phyloP scores from a whole-genome alignment of 1,140 invertebrate species.

The Macrostomum lignano region DNA sequence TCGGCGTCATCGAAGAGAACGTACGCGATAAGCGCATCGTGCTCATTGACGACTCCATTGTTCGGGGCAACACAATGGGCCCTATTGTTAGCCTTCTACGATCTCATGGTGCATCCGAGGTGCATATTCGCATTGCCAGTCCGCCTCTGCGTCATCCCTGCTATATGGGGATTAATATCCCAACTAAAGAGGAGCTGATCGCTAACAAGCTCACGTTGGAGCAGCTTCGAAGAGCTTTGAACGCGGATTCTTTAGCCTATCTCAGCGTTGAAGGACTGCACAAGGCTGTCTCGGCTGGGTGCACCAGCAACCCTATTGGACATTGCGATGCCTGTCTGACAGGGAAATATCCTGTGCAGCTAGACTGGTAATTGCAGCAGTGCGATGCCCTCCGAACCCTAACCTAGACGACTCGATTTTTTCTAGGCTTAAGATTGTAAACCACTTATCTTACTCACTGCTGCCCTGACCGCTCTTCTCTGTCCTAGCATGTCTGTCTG shows the following conservation, averaged over 20 bases:
- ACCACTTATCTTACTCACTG: too few relatives aligned
- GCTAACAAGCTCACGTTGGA: slow-evolving; percentile 52
- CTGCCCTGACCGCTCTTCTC: too few relatives aligned
- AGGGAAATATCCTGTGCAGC: slow-evolving; percentile 34
- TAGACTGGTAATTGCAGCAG: too few relatives aligned
- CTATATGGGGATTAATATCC: slow-evolving; percentile 98
- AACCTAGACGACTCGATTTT: too few relatives aligned
- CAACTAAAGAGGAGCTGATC: slow-evolving; percentile 76
- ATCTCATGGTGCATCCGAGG: slow-evolving; percentile 70
- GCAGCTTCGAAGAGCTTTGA: slow-evolving; percentile 49
- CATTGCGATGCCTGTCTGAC: slow-evolving; percentile 35
- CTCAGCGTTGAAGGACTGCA: slow-evolving; percentile 69
- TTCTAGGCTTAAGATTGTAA: too few relatives aligned
- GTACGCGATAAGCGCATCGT: slow-evolving; percentile 54
- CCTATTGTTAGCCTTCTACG: slow-evolving; percentile 69
- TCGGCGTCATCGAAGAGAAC: slow-evolving; percentile 67
- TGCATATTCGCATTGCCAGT: slow-evolving; percentile 82
- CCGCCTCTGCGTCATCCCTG: slow-evolving; percentile 77
- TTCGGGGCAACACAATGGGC: slow-evolving; percentile 78
- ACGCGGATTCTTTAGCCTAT: slow-evolving; percentile 66
- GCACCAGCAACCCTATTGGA: slow-evolving; percentile 32
- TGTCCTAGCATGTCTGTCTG: too few relatives aligned
- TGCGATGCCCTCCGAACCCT: too few relatives aligned
- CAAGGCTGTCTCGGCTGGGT: slow-evolving; percentile 49
- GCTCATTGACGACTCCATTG: slow-evolving; percentile 83